Conservation (phyloP, 2,113 vertebrate species). For the Mirza zaza region DNA sequence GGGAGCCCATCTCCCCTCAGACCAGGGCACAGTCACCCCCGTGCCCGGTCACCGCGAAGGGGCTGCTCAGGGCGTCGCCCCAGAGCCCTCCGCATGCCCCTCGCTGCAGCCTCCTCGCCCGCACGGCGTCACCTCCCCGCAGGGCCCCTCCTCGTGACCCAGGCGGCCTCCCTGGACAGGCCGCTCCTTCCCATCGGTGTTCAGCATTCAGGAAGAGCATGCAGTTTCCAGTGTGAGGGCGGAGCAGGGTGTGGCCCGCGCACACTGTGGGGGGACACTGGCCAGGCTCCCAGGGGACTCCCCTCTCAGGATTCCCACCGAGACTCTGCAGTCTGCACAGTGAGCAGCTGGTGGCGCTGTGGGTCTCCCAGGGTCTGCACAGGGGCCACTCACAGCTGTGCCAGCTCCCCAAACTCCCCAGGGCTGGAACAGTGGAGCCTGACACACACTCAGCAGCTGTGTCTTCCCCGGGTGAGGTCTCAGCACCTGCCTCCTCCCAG, state of each 20-base stretch:
- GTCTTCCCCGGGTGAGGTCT: too few species aligned
- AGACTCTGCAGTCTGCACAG: not conserved
- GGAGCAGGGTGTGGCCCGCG: too few species aligned
- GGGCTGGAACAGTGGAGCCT: too few species aligned
- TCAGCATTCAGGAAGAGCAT: too few species aligned
- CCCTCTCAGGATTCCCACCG: not conserved
- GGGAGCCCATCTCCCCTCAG: not conserved
- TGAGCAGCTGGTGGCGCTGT: not conserved
- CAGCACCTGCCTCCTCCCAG: too few species aligned
- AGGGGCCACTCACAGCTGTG: not conserved
- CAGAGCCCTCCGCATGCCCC: not conserved
- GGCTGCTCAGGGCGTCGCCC: not conserved
- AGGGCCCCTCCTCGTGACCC: not conserved
- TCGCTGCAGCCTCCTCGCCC: not conserved
- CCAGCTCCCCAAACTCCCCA: too few species aligned
- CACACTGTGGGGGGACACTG: not conserved
- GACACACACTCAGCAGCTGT: too few species aligned
- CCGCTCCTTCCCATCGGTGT: not conserved
- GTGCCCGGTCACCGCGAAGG: not conserved
- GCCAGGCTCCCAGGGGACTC: not conserved
- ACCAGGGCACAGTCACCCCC: not conserved
- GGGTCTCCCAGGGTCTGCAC: not conserved
- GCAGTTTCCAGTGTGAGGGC: too few species aligned
- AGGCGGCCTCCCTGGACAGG: not conserved
- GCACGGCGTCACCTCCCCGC: not conserved